Conservation (phyloP, 35 echinoderm and acorn worm species). For the Stichopus chloronotus region DNA sequence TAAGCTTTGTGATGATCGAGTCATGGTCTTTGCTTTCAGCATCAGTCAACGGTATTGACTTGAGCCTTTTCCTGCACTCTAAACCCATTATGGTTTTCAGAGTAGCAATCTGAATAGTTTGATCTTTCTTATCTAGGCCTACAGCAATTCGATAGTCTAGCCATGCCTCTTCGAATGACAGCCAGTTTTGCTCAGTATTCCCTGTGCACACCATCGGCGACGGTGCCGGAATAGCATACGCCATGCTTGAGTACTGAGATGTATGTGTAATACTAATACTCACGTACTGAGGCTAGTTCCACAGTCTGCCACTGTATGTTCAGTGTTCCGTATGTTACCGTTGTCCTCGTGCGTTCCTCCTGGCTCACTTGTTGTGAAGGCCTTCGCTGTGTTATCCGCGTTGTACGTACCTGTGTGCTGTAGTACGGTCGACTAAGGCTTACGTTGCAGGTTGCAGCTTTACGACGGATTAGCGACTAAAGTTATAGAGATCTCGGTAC, state of each 20-base stretch:
- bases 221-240: neutral
- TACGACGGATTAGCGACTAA: neutral
- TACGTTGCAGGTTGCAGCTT: neutral
- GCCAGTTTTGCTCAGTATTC: too few relatives aligned
- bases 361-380: neutral
- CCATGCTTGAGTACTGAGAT: neutral
- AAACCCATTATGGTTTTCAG: too few relatives aligned
- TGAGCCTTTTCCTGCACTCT: too few relatives aligned
- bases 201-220: neutral
- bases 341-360: neutral
- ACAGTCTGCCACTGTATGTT: neutral
- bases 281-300: neutral
- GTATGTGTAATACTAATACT: neutral
- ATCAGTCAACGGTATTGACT: too few relatives aligned
- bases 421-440: neutral
- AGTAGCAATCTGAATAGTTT: too few relatives aligned
- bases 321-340: slow-evolving; percentile 16
- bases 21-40: too few relatives aligned
- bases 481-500: neutral
- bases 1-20: too few relatives aligned
- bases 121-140: too few relatives aligned
- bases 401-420: slow-evolving; percentile 31
- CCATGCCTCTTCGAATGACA: too few relatives aligned
- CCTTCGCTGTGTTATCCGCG: neutral
- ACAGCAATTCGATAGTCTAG: too few relatives aligned